Base-by-base conservation (phyloP, 2,113 vertebrate genomes). In the Myotis lucifugus region DNA sequence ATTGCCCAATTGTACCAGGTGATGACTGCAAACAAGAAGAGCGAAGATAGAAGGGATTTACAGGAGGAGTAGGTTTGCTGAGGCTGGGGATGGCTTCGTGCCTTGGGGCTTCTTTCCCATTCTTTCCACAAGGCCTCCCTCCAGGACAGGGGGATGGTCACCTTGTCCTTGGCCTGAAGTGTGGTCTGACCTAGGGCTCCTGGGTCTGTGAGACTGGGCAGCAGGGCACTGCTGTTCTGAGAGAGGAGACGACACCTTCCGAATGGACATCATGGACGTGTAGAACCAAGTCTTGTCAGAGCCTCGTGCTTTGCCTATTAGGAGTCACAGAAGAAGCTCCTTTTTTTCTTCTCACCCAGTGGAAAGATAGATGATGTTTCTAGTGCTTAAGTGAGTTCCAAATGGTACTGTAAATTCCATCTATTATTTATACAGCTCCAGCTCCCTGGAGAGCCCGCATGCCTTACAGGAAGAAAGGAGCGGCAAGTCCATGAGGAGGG, bases 371-470 rank as follows among this genome's bases (percentile, higher is more conserved):
- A 90, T 83, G 54, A 89, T 70, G 29, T 94, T 92, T 95, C 85
- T 83, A 37, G 92, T 86, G 90, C 96, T 91, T 95, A 96, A 97
- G 96, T 89, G 96, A 95, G 93, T 97, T 96, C 88, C 92, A 95
- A 97, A 88, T 88, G 92, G 92, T 97, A 88, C 92, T 95, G 78
- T 95, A 95, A 97, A 97, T 97, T 94, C 94, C 95, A 97, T 97
- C 96, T 95, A 97, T 97, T 97, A 97, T 97, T 97, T 95, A 97
- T 91, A 79, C 66, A 84, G 88, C 74, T 72, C 95, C 15, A 59
- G 73, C 48, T 97, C 95, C 95, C 90, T 69, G 78, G 91, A 93
- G 96, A 92, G 84, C 61, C 42, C 14, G 56, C 93, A 40, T 46
- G 77, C 88, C 67, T 95, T 86, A 88, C 88, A 93, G 69, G 88